phyloP scores from a whole-genome alignment of 35 echinoderm and acorn worm genomes.

The Ptychodera flava region DNA sequence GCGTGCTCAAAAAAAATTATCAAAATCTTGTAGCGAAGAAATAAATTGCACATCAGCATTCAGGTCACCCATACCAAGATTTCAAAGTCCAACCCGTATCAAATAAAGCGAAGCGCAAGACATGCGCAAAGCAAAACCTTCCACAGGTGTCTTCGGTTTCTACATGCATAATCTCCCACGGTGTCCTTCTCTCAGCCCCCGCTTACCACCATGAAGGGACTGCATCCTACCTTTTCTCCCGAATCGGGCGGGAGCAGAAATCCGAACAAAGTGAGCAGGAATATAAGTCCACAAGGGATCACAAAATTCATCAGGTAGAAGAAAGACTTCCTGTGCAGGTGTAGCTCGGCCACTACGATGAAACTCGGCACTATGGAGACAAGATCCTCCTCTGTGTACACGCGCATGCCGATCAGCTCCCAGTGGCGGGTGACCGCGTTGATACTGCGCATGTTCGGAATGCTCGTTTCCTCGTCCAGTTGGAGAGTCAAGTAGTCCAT shows the following conservation, averaged over 20 bases:
- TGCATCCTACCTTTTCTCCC: not conserved
- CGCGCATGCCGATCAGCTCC: not conserved
- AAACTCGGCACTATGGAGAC: not conserved
- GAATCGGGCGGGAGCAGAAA: not conserved
- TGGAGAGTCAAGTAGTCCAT: not conserved
- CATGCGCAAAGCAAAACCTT: no score
- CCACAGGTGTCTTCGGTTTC: no score
- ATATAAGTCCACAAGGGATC: not conserved
- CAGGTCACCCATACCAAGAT: no score
- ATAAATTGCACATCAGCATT: no score
- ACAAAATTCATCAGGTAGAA: not conserved
- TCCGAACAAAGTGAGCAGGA: not conserved
- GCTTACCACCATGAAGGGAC: no score
- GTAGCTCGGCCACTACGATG: not conserved
- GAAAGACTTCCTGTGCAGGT: not conserved
- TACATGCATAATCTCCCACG: no score
- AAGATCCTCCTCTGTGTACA: not conserved
- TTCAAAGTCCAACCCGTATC: no score
- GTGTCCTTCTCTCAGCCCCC: no score
- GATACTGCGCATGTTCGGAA: not conserved
- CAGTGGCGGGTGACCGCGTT: not conserved
- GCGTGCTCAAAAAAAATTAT: no score
- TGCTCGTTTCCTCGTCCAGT: not conserved
- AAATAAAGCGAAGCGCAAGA: no score
- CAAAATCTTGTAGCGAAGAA: no score